Percentiles rank a stretch among this genome's conserved stretches.
Conservation (phyloP, 2,113 vertebrate genomes). For the Smithornis capensis region DNA sequence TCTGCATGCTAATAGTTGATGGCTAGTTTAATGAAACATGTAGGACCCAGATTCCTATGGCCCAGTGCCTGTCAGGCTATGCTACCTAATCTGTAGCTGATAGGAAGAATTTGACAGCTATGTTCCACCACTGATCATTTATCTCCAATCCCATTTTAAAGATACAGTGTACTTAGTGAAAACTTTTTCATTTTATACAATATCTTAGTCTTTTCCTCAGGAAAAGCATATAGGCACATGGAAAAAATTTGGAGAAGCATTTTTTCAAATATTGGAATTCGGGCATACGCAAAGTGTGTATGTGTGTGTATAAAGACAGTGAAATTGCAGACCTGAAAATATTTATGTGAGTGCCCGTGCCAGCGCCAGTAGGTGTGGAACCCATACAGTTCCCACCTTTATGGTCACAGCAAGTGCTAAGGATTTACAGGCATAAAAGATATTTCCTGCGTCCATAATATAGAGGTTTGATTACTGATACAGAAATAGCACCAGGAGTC, state of each 20-base stretch:
- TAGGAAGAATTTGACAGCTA: not conserved
- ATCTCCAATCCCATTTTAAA: not conserved
- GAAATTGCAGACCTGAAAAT: not conserved
- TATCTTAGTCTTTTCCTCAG: not conserved
- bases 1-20: constrained; percentile 11
- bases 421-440: not conserved
- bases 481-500: not conserved
- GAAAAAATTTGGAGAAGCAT: not conserved
- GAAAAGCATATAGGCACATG: rapidly evolving
- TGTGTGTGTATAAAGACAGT: not conserved
- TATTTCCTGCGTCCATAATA: not conserved
- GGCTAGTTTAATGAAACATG: not conserved
- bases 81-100: not conserved
- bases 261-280: not conserved
- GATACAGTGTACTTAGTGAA: not conserved
- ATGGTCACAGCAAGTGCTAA: not conserved
- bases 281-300: rapidly evolving
- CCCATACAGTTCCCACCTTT: not conserved
- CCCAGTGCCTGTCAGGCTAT: rapidly evolving
- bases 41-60: not conserved
- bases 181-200: not conserved
- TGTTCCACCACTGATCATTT: not conserved
- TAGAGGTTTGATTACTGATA: not conserved
- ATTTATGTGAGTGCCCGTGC: not conserved
- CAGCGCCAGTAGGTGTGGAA: not conserved